Evolutionary conservation across 1,140 invertebrate genomes (phyloP).

Genomic region (Aphelinus certus): DNA sequence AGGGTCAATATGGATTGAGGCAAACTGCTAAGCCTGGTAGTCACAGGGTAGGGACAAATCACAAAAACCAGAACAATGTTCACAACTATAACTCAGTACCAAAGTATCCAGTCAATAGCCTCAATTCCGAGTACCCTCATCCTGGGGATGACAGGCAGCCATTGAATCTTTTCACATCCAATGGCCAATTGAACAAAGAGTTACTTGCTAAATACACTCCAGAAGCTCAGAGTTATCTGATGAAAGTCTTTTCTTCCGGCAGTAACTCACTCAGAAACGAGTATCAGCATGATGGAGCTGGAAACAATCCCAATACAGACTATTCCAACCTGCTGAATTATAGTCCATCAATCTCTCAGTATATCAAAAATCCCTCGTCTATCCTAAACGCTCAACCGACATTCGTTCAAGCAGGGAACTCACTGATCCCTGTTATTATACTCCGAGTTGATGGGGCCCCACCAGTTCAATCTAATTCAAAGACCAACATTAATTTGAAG

Average conservation of each 20-base stretch:
- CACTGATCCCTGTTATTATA: conserved; percentile 62
- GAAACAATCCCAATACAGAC: conserved; percentile 38
- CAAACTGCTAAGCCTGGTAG: background rate
- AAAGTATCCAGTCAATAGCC: conserved; percentile 54
- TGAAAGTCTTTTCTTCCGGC: conserved; percentile 44
- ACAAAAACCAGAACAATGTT: background rate
- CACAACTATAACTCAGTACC: conserved; percentile 19
- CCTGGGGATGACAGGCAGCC: conserved; percentile 28
- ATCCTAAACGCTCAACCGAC: conserved; percentile 63
- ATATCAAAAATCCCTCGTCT: conserved; percentile 61
- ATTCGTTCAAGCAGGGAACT: conserved; percentile 61
- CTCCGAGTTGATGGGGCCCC: conserved; percentile 59
- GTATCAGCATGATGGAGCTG: background rate
- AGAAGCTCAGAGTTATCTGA: conserved; percentile 48
- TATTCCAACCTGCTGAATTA: conserved; percentile 59
- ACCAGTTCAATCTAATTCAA: conserved; percentile 45
- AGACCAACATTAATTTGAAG: conserved; percentile 59
- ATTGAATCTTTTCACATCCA: conserved; percentile 39
- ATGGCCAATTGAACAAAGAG: conserved; percentile 40
- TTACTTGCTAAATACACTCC: conserved; percentile 44
- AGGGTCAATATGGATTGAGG: conserved; percentile 17
- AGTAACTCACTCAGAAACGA: conserved; percentile 8
- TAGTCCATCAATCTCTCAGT: conserved; percentile 64
- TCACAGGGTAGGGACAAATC: conserved; percentile 8
- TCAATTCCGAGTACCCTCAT: conserved; percentile 57